These are phyloP conservation scores for Henricia sp. DNA, from an alignment of 53 echinoderm and acorn worm species.

Conservation along the genomic window DNA sequence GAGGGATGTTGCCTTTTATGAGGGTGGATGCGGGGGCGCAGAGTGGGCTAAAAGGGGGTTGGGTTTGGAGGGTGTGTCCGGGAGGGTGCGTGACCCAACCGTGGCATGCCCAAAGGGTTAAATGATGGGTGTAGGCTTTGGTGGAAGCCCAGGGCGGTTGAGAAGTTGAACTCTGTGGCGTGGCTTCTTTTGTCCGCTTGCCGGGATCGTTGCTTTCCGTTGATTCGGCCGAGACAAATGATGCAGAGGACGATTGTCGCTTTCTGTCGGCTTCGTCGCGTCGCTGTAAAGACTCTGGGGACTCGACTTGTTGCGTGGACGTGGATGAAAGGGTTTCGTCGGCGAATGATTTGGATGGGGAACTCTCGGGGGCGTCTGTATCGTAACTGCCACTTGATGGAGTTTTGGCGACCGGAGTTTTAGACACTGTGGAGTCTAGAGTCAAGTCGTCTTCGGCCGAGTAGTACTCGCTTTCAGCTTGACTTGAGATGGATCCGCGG, in stretches of 20 bases:
- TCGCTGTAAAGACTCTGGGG: constrained; percentile 37
- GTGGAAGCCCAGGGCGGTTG: constrained; percentile 33
- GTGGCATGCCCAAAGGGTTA: constrained; percentile 53
- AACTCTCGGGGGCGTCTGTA: constrained; percentile 34
- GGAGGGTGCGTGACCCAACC: constrained; percentile 66
- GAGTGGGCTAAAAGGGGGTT: constrained; percentile 64
- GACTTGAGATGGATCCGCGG: constrained; percentile 61
- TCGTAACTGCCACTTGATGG: constrained; percentile 56
- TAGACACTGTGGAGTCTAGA: constrained; percentile 4
- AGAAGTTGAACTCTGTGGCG: background rate
- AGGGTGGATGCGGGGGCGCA: constrained; percentile 52
- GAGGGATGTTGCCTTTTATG: constrained; percentile 72
- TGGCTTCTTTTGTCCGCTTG: constrained; percentile 20
- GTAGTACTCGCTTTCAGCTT: constrained; percentile 93
- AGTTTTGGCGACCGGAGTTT: constrained; percentile 34
- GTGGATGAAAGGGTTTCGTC: constrained; percentile 65
- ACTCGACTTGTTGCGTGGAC: constrained; percentile 75
- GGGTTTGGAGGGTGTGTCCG: constrained; percentile 42
- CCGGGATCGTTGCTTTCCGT: constrained; percentile 62
- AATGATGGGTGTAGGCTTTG: constrained; percentile 49
- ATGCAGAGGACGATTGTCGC: constrained; percentile 66
- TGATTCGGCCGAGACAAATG: constrained; percentile 75
- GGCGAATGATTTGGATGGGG: constrained; percentile 39
- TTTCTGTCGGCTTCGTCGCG: constrained; percentile 16
- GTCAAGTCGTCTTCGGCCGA: constrained; percentile 79